A percentile compares a stretch with the other conserved stretches of the same genome.
Evolutionary conservation across 1,140 invertebrate genomes (phyloP).

Genomic region (Ptiloglossa arizonensis): DNA sequence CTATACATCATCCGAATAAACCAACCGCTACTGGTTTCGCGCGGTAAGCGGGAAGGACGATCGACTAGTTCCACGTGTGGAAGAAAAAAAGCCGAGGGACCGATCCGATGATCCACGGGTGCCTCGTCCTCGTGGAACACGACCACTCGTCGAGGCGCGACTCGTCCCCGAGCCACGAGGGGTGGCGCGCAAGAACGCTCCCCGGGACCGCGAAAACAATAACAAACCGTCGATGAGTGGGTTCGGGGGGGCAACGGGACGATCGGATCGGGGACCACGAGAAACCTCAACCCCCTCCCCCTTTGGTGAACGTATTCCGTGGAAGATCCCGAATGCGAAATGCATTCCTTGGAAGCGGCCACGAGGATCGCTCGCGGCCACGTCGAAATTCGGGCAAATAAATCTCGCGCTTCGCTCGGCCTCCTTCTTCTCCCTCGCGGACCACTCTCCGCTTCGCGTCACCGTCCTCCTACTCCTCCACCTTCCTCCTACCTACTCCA

Average conservation of each 20-base stretch:
- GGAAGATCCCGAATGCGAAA: constrained; percentile 79
- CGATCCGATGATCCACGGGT: neutral
- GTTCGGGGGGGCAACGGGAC: too few species aligned
- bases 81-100: neutral
- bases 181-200: constrained; percentile 34
- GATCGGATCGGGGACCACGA: constrained; percentile 17
- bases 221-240: constrained; percentile 65
- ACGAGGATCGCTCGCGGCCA: constrained; percentile 63
- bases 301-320: constrained; percentile 74
- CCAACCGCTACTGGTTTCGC: constrained; percentile 36
- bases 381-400: constrained; percentile 79
- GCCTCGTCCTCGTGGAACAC: constrained; percentile 1
- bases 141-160: too few species aligned
- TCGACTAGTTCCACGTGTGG: neutral
- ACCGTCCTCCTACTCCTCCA: constrained; percentile 29
- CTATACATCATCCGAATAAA: constrained; percentile 37
- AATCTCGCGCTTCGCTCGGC: constrained; percentile 70
- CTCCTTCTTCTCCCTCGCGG: constrained; percentile 23
- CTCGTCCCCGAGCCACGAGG: neutral
- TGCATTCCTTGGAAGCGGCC: constrained; percentile 76
- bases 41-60: constrained; percentile 7
- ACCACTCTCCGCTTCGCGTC: constrained; percentile 6
- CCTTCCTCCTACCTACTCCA: constrained; percentile 44
- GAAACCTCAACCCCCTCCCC: constrained; percentile 42
- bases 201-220: constrained; percentile 67